Conservation (phyloP, 1,140 invertebrate genomes). For the Mylabris phalerata region DNA sequence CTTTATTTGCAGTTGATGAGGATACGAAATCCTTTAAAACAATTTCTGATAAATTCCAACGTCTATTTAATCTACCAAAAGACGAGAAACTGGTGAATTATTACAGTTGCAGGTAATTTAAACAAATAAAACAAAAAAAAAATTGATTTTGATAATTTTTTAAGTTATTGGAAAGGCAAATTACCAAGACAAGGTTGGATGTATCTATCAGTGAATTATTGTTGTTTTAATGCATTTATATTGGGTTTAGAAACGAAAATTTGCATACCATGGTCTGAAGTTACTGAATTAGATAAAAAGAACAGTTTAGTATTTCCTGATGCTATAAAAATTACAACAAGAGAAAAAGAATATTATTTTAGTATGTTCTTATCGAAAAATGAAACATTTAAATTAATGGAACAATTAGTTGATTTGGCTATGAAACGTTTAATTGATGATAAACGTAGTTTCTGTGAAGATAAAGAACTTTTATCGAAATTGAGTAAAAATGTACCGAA, state of each 20-base stretch:
- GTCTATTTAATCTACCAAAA: conserved; percentile 82
- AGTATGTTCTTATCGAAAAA: conserved; percentile 83
- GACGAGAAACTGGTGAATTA: conserved; percentile 95
- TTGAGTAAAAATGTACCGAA: conserved; percentile 79
- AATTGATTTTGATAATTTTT: conserved; percentile 31
- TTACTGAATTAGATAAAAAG: conserved; percentile 65
- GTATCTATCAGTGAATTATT: conserved; percentile 91
- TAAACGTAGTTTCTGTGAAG: conserved; percentile 75
- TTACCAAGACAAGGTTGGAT: conserved; percentile 92
- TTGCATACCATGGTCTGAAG: conserved; percentile 76
- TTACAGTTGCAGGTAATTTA: conserved; percentile 80
- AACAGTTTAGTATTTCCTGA: conserved; percentile 78
- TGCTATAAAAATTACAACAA: conserved; percentile 76
- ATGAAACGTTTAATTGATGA: conserved; percentile 93
- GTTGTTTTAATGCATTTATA: conserved; percentile 94
- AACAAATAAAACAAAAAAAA: background rate
- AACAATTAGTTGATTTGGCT: conserved; percentile 93
- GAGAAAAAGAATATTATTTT: conserved; percentile 79
- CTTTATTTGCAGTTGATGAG: conserved; percentile 56
- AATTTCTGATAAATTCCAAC: conserved; percentile 77
- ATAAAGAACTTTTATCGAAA: conserved; percentile 74
- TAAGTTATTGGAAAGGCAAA: conserved; percentile 87
- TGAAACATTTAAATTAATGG: conserved; percentile 87
- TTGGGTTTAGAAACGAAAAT: conserved; percentile 86
- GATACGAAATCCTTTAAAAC: conserved; percentile 75